Evolutionary conservation across 2,888 invertebrate species (phyloP), one percentile per base, ranked within the genome.

Genomic region (Clusia tigrina): DNA sequence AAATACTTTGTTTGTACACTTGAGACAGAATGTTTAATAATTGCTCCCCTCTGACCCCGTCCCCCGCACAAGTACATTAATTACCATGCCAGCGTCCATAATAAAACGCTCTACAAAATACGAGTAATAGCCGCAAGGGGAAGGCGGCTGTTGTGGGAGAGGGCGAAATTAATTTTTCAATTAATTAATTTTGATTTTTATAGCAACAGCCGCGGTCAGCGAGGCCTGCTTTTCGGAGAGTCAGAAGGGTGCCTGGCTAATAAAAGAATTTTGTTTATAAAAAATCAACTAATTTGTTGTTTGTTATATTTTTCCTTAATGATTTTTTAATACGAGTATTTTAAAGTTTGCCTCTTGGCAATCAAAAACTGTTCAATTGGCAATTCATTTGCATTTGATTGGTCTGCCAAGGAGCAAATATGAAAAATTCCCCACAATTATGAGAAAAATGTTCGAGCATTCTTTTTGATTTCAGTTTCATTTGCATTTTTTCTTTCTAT

Each of bases 121-220:
- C 9, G 9, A 32, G 32, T 12, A 6, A 32, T 32, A 12, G 6
- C 3, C 42, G 12, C 42, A n/a, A n/a, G n/a, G 12, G 42, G 42
- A 15, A n/a, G 42, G 42, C 42, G 42, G 42, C 6, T 32, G 32
- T 32, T n/a, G 32, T 12, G 68, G 52, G 56, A 61, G 55, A 42
- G 18, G 15, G 63, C 63, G 67, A 67, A 66, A 71, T 71, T 70
- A 64, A 72, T 77, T 77, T 73, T 72, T 67, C 73, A 74, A 74
- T 77, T 74, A 74, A 76, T 76, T 76, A 72, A 74, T 70, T 76
- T 74, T 69, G 69, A 71, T 76, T 75, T n/a, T 70, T 67, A 67
- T 20, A 48, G 48, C 22, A 12, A 9, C n/a, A n/a, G n/a, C n/a
- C n/a, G n/a, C n/a, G 32, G 6, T 6, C 32, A 9, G 6, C 6